Percentiles rank a stretch among this genome's conserved stretches.
These are phyloP conservation scores for Gnatocerus cornutus DNA, from an alignment of 2,888 invertebrate genomes.

Conservation along the genomic window DNA sequence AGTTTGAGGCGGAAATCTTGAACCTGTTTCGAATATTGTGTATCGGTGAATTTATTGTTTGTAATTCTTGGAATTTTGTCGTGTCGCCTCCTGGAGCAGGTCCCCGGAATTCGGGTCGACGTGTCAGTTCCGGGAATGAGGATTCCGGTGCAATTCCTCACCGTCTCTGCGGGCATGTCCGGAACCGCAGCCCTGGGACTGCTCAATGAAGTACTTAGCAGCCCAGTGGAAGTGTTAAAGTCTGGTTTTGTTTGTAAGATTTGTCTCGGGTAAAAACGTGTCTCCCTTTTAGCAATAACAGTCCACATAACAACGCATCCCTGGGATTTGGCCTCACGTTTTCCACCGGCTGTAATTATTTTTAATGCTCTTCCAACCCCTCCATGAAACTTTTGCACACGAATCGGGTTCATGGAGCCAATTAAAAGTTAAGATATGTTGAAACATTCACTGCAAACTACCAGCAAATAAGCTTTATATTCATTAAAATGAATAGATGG, in stretches of 20 bases:
- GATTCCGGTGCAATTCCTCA: slow-evolving; percentile 55
- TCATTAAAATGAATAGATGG: slow-evolving; percentile 49
- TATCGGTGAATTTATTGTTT: too few species aligned
- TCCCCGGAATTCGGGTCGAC: slow-evolving; percentile 9
- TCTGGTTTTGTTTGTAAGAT: slow-evolving; percentile 52
- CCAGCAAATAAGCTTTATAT: slow-evolving; percentile 51
- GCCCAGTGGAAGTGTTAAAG: slow-evolving; percentile 53
- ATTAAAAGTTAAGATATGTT: slow-evolving; percentile 57
- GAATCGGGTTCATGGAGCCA: slow-evolving; percentile 53
- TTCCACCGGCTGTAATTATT: slow-evolving; percentile 41
- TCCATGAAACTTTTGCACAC: slow-evolving; percentile 36
- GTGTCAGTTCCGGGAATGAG: slow-evolving; percentile 25
- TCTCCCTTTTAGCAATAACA: slow-evolving; percentile 36
- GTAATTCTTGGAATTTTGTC: not conserved
- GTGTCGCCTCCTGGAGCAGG: not conserved
- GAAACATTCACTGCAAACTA: slow-evolving; percentile 50
- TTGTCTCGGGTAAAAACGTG: slow-evolving; percentile 50
- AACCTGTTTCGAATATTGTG: too few species aligned
- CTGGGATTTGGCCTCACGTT: slow-evolving; percentile 40
- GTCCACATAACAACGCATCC: slow-evolving; percentile 37
- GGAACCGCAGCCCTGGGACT: slow-evolving; percentile 54
- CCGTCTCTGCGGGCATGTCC: slow-evolving; percentile 58
- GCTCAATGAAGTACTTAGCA: slow-evolving; percentile 52
- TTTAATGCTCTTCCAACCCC: slow-evolving; percentile 40
- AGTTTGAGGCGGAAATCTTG: too few species aligned